phyloP scores from a whole-genome alignment of 2,888 invertebrate genomes.

The Cantharis rustica region DNA sequence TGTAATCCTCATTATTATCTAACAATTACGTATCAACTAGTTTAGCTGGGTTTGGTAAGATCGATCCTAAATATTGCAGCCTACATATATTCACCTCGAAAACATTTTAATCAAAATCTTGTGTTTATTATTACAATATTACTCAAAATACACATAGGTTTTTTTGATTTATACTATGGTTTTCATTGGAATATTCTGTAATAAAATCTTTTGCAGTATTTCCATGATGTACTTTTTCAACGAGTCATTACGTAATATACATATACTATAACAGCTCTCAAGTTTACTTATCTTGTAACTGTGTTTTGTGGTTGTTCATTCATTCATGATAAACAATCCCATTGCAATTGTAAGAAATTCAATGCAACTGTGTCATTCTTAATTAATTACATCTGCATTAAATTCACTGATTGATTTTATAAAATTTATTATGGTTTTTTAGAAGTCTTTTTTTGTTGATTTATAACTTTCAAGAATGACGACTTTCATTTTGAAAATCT shows the following conservation, averaged over 20 bases:
- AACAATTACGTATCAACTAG: no score
- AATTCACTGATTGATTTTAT: no score
- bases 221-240: background rate
- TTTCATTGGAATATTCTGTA: background rate
- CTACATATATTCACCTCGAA: background rate
- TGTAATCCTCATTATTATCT: no score
- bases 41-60: no score
- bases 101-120: background rate
- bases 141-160: background rate
- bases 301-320: background rate
- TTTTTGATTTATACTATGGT: background rate
- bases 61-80: no score
- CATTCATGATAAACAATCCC: background rate
- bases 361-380: background rate
- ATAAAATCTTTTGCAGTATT: background rate
- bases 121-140: no score
- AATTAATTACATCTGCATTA: background rate
- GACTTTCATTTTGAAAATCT: background rate
- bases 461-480: background rate
- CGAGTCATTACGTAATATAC: no score
- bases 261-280: background rate
- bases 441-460: background rate
- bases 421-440: no score
- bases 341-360: background rate
- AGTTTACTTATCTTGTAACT: background rate